Percentiles rank a stretch among this genome's conserved stretches.
These are phyloP conservation scores for Dunckerocampus dactyliophorus DNA, from an alignment of 2,113 vertebrate species.

Conservation along the genomic window DNA sequence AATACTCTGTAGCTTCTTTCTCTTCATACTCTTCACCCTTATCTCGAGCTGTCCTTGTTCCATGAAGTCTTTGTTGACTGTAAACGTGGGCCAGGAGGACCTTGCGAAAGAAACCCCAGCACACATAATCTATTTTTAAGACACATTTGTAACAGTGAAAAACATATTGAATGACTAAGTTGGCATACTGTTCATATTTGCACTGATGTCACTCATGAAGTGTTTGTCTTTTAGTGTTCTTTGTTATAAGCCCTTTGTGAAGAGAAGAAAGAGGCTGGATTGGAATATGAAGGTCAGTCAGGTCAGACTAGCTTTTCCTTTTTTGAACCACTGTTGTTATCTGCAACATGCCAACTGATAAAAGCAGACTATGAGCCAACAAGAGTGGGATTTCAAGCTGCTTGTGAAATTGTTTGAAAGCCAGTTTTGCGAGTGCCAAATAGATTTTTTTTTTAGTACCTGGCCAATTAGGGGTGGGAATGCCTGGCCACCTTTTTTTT, in stretches of 20 bases:
- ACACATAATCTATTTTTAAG: not conserved
- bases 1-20: too few relatives aligned
- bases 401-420: not conserved
- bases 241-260: constrained; percentile 11
- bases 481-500: too few relatives aligned
- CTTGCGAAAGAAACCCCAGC: not conserved
- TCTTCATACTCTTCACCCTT: not conserved
- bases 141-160: not conserved
- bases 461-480: too few relatives aligned
- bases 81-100: constrained; percentile 6
- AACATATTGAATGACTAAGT: not conserved
- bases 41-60: not conserved
- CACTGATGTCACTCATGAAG: not conserved
- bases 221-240: constrained; percentile 25
- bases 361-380: constrained; percentile 27
- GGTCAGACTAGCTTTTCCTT: constrained; percentile 42
- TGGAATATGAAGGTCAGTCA: constrained; percentile 46
- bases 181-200: not conserved
- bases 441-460: not conserved
- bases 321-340: constrained; percentile 48
- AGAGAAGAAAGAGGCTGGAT: constrained; percentile 18
- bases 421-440: too few relatives aligned
- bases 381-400: constrained; percentile 6
- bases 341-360: constrained; percentile 39
- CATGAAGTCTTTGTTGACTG: constrained; percentile 20